These are phyloP conservation scores for Heliconius hewitsoni DNA, from an alignment of 1,140 invertebrate species.

Conservation along the genomic window DNA sequence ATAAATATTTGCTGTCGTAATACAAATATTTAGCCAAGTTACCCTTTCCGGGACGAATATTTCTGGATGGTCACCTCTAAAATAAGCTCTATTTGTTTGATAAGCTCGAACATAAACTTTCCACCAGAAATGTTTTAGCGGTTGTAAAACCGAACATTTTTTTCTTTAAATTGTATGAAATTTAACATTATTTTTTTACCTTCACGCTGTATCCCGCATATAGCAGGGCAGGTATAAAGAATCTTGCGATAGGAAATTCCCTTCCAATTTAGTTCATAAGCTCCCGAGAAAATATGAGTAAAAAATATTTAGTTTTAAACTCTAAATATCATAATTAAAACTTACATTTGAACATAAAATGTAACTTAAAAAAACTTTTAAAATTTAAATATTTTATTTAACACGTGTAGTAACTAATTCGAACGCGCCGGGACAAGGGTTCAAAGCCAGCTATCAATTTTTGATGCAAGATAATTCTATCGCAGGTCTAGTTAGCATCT, in stretches of 20 bases:
- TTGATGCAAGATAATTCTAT: slow-evolving; percentile 83
- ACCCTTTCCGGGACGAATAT: not conserved
- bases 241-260: too few species aligned
- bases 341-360: not conserved
- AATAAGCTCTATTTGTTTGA: slow-evolving; percentile 1
- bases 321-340: too few species aligned
- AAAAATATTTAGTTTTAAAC: too few species aligned
- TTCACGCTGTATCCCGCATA: too few species aligned
- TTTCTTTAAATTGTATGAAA: too few species aligned
- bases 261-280: too few species aligned
- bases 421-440: slow-evolving; percentile 90
- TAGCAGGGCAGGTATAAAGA: too few species aligned
- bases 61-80: not conserved
- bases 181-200: too few species aligned
- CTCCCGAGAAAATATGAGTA: too few species aligned
- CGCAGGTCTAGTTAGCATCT: slow-evolving; percentile 74
- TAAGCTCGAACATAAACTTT: not conserved
- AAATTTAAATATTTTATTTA: not conserved
- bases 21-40: not conserved
- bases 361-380: not conserved
- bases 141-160: not conserved
- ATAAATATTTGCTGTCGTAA: slow-evolving; percentile 7
- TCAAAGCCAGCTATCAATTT: slow-evolving; percentile 92
- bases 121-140: not conserved
- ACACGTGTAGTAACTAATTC: slow-evolving; percentile 86